Evolutionary conservation across 2,797 vertebrate species (phyloP).

Genomic region (Falco concolor): DNA sequence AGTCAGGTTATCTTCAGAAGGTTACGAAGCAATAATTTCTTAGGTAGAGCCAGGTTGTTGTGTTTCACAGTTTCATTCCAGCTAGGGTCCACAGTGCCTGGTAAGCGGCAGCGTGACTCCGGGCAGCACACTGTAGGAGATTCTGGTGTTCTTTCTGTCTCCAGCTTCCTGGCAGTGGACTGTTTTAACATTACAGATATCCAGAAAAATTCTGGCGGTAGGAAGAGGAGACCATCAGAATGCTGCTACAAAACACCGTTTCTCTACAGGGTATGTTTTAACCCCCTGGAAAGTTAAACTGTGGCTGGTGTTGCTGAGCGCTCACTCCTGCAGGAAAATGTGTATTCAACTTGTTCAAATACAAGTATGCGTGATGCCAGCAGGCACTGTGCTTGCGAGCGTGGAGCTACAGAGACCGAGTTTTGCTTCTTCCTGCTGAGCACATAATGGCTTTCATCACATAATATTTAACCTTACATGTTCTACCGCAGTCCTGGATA

Average conservation of each 20-base stretch:
- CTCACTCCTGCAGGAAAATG: neutral
- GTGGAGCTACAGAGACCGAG: neutral
- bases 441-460: conserved; percentile 45
- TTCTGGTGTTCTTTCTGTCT: neutral
- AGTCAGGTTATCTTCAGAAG: conserved; percentile 47
- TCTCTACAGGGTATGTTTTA: neutral
- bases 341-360: neutral
- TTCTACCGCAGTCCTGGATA: conserved; percentile 48
- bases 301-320: neutral
- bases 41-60: neutral
- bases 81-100: neutral
- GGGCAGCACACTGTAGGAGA: neutral
- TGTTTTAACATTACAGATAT: neutral
- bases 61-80: conserved; percentile 42
- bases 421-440: conserved; percentile 49
- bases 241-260: neutral
- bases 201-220: neutral
- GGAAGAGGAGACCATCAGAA: neutral
- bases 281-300: conserved; percentile 1
- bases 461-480: conserved; percentile 55
- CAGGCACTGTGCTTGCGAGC: neutral
- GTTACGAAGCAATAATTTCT: conserved; percentile 12
- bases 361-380: neutral
- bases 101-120: neutral
- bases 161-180: neutral